Evolutionary conservation across 2,797 vertebrate genomes (phyloP), one percentile per base, ranked within the genome.

Genomic region (Loriculus beryllinus): DNA sequence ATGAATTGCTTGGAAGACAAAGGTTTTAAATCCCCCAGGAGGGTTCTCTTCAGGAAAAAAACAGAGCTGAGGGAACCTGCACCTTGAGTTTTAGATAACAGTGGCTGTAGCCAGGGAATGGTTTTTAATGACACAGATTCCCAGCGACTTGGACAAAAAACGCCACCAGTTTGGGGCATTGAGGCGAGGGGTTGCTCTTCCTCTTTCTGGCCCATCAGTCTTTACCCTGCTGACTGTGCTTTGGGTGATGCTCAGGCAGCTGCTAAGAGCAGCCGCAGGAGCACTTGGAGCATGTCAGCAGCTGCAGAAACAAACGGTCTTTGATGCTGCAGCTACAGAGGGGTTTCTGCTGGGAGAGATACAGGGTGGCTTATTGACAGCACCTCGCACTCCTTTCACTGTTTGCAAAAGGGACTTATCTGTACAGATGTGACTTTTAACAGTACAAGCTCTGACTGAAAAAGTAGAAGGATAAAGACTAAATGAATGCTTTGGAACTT

Each of bases 231-330:
- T 56, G 33, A 22, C 42, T 0, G 0, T 0, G 3, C 35, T 74
- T 51, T 62, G 57, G 52, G 69, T 43, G 65, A 51, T 83, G 90
- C 84, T 91, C 72, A 87, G 39, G 16, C 89, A 83, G 72, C 64
- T 77, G 76, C 71, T 2, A 1, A 67, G 47, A 69, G 83, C 49
- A 72, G 45, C 59, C 8, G 0, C 80, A 11, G 54, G 12, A 75
- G 57, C 54, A 7, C 59, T 78, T 81, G 10, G 21, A 82, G 90
- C 88, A 7, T 71, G 63, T 56, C 90, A 84, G 70, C 85, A 96
- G 85, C 85, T 94, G 90, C 85, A 93, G 72, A 90, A 69, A 62
- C 26, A 87, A 94, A 90, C n/a, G 0, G 82, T 40, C 75, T 87
- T 65, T 33, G 86, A 43, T 91, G 45, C 26, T 85, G 70, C 18